Conservation (phyloP, 2,888 invertebrate species). For the Petrolisthes manimaculis region DNA sequence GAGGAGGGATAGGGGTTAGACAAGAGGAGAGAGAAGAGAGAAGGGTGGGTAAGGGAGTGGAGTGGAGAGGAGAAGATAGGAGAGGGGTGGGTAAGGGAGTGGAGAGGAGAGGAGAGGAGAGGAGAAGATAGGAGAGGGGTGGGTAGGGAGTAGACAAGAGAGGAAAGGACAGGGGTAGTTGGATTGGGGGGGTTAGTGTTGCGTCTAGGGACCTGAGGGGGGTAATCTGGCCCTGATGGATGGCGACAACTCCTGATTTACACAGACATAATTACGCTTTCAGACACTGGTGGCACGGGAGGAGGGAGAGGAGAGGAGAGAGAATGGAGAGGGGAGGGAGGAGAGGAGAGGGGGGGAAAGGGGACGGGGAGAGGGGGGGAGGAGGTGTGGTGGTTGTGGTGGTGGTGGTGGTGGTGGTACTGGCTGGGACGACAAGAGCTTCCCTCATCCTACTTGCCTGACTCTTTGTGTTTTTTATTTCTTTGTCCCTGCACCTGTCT, state of each 20-base stretch:
- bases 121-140: not conserved
- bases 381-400: not conserved
- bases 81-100: not conserved
- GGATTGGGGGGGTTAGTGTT: too few species aligned
- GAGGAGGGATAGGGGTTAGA: not conserved
- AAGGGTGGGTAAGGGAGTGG: not conserved
- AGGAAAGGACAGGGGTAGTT: not conserved
- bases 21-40: not conserved
- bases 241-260: slow-evolving; percentile 33
- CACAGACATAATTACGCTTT: slow-evolving; percentile 26
- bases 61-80: not conserved
- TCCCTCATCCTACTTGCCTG: not conserved
- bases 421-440: not conserved
- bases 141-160: not conserved
- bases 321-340: not conserved
- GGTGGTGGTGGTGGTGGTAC: not conserved
- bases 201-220: not conserved
- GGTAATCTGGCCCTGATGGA: slow-evolving; percentile 28
- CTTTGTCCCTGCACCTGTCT: too few species aligned
- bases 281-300: not conserved
- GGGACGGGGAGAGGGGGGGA: not conserved
- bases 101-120: too few species aligned
- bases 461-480: not conserved
- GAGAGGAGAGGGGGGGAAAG: not conserved
- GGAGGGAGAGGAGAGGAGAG: not conserved